Percentiles rank a stretch among this genome's conserved stretches.
Evolutionary conservation across 2,113 vertebrate genomes (phyloP).

Genomic region (Ceyx melanurus): DNA sequence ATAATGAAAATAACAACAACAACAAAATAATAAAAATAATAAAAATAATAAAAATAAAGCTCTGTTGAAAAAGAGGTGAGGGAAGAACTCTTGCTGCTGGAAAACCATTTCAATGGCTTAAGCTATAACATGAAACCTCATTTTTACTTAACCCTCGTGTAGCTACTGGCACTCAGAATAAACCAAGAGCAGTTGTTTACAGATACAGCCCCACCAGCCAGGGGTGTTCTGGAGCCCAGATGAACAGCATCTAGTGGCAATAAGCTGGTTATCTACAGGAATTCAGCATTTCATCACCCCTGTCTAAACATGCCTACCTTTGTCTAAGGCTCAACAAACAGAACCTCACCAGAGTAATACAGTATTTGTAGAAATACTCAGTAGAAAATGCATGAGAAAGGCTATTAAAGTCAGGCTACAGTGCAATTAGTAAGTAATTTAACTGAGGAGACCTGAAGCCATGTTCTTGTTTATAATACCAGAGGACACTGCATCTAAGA

Average conservation of each 20-base stretch:
- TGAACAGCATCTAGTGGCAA: background rate
- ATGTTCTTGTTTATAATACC: background rate
- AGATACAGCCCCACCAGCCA: fast-evolving
- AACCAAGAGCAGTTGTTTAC: background rate
- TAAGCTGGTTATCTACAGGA: background rate
- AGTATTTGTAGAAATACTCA: background rate
- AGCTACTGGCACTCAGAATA: background rate
- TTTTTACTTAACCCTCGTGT: background rate
- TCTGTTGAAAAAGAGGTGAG: background rate
- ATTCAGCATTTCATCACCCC: background rate
- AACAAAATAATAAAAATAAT: no score
- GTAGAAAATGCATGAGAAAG: background rate
- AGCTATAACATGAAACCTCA: background rate
- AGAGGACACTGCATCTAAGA: background rate
- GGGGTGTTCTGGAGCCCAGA: background rate
- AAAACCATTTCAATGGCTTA: background rate
- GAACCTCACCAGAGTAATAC: background rate
- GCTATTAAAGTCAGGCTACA: background rate
- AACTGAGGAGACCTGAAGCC: background rate
- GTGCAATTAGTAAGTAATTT: background rate
- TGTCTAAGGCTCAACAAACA: background rate
- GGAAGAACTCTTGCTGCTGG: background rate
- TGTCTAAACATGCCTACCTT: background rate
- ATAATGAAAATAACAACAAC: no score
- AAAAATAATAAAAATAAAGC: background rate